These are phyloP conservation scores for Mesopsocus fuscifrons DNA, from an alignment of 2,888 invertebrate genomes.

Conservation along the genomic window DNA sequence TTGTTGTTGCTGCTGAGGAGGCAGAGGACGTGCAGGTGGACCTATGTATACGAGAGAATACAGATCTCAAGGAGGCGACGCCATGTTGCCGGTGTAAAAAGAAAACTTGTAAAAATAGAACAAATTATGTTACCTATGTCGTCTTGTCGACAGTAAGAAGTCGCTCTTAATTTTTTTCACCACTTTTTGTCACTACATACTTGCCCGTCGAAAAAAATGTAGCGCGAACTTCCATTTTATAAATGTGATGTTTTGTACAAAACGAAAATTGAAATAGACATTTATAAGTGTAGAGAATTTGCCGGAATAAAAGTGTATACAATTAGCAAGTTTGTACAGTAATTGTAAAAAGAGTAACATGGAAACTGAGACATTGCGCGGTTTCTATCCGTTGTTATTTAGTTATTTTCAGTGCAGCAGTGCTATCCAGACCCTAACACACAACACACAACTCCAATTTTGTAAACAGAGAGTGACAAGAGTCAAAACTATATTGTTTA, in stretches of 20 bases:
- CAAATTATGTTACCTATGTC: slow-evolving; percentile 10
- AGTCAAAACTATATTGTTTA: no score
- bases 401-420: not conserved
- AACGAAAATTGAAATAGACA: slow-evolving; percentile 6
- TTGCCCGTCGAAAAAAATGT: slow-evolving; percentile 15
- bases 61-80: slow-evolving; percentile 8
- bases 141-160: slow-evolving; percentile 5
- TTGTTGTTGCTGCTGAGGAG: no score
- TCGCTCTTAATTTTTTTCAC: slow-evolving; percentile 1
- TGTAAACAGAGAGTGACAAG: no score
- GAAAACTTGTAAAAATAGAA: slow-evolving; percentile 1
- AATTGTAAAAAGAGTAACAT: slow-evolving; percentile 9
- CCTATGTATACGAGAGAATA: slow-evolving; percentile 10
- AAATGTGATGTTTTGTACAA: slow-evolving; percentile 10
- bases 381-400: not conserved
- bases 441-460: no score
- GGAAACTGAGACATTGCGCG: not conserved
- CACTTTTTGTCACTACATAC: not conserved
- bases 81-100: slow-evolving; percentile 7
- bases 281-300: slow-evolving; percentile 9
- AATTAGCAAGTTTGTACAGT: slow-evolving; percentile 10
- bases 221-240: slow-evolving; percentile 16
- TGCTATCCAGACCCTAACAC: no score
- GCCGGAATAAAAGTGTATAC: slow-evolving; percentile 8
- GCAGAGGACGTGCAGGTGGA: not conserved